A percentile compares a stretch with the other conserved stretches of the same genome.
These are phyloP conservation scores for Leptodactylus fuscus DNA, from an alignment of 2,113 vertebrate species.

Conservation along the genomic window DNA sequence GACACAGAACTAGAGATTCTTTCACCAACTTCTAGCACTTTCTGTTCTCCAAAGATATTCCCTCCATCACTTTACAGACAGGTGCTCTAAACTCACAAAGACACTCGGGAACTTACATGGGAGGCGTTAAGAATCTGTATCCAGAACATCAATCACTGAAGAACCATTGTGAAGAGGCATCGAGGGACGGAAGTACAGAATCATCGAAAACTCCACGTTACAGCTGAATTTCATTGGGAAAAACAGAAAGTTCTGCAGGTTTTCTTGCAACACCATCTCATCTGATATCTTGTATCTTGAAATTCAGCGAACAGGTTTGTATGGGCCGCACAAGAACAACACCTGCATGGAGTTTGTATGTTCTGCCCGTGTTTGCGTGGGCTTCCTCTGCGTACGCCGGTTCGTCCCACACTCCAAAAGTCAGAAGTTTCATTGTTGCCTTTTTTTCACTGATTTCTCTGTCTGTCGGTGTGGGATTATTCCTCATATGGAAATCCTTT, in stretches of 20 bases:
- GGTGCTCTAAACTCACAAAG: slow-evolving; percentile 45
- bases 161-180: slow-evolving; percentile 50
- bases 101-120: slow-evolving; percentile 59
- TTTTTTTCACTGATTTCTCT: too few species aligned
- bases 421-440: too few species aligned
- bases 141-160: slow-evolving; percentile 58
- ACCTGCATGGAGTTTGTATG: too few species aligned
- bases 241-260: neutral
- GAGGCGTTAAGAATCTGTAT: slow-evolving; percentile 30
- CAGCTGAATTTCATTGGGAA: neutral
- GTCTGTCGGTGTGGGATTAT: too few species aligned
- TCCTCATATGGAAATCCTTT: too few species aligned
- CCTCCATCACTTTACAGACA: slow-evolving; percentile 32
- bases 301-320: too few species aligned
- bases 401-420: too few species aligned
- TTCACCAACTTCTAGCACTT: slow-evolving; percentile 35
- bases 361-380: too few species aligned
- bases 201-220: neutral
- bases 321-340: too few species aligned
- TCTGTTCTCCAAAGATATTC: neutral
- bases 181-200: slow-evolving; percentile 29
- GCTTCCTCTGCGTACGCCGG: too few species aligned
- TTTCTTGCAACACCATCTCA: neutral
- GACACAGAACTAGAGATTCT: slow-evolving; percentile 23
- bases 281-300: neutral